Evolutionary conservation across 2,888 invertebrate genomes (phyloP).

Genomic region (Camponotus fellah): DNA sequence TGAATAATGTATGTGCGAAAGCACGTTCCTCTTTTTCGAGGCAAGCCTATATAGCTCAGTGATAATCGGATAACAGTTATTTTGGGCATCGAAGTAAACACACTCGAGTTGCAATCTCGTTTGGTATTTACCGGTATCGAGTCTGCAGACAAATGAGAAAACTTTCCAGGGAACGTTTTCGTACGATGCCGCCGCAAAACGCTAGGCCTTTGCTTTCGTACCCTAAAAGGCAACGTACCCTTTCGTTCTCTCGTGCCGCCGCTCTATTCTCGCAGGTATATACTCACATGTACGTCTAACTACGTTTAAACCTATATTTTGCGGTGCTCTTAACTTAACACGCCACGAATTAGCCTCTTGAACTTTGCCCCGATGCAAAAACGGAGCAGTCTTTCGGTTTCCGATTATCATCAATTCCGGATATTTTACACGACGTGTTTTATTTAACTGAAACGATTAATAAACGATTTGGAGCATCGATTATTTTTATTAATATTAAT

Average conservation of each 20-base stretch:
- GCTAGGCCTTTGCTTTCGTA: constrained; percentile 49
- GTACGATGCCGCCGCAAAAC: constrained; percentile 43
- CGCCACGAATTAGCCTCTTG: constrained; percentile 45
- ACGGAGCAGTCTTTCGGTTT: constrained; percentile 43
- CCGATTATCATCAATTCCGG: constrained; percentile 18
- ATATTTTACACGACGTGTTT: constrained; percentile 11
- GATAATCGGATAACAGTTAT: constrained; percentile 24
- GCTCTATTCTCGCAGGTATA: constrained; percentile 40
- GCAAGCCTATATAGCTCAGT: not conserved
- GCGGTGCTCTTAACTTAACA: constrained; percentile 44
- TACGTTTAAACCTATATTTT: constrained; percentile 37
- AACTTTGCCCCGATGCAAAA: constrained; percentile 28
- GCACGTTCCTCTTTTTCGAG: constrained; percentile 1
- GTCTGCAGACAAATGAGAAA: constrained; percentile 79
- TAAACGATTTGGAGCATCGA: not conserved
- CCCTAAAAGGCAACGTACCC: constrained; percentile 58
- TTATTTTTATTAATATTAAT: not conserved
- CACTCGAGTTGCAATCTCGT: constrained; percentile 70
- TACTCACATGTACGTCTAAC: constrained; percentile 34
- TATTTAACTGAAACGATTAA: not conserved
- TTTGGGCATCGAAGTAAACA: constrained; percentile 46
- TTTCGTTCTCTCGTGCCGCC: constrained; percentile 53
- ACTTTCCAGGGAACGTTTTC: constrained; percentile 76
- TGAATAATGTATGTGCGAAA: not conserved
- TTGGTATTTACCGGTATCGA: constrained; percentile 75